phyloP scores from a whole-genome alignment of 2,888 invertebrate species.

The Caenorhabditis sp. region DNA sequence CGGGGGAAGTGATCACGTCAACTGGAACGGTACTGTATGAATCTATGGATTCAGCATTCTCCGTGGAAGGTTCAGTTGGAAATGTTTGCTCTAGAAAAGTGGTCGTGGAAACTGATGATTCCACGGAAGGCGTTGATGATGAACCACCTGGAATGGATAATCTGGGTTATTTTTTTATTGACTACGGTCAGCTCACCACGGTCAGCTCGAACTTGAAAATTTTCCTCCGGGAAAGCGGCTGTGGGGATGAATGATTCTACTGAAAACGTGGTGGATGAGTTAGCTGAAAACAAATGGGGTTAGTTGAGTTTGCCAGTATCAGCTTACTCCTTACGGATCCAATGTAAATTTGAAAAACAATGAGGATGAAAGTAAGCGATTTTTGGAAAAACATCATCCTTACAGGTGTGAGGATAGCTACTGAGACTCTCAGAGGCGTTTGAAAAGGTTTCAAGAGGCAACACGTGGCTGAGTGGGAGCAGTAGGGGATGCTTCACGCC shows the following conservation, averaged over 20 bases:
- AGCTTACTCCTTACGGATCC: not conserved
- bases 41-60: not conserved
- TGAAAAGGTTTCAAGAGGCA: not conserved
- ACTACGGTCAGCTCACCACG: no score
- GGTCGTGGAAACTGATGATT: not conserved
- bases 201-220: no score
- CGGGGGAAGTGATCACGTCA: not conserved
- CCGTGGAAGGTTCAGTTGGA: not conserved
- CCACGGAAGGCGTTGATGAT: not conserved
- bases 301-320: no score
- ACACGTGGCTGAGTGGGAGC: not conserved
- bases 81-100: no score
- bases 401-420: not conserved
- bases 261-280: no score
- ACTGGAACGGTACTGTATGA: not conserved
- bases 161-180: not conserved
- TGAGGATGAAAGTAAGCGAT: conserved; percentile 1
- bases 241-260: no score
- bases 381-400: not conserved
- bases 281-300: no score
- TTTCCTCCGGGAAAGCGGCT: no score
- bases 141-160: not conserved
- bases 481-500: no score
- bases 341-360: not conserved
- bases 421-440: not conserved